phyloP scores from a whole-genome alignment of 2,113 vertebrate genomes.

The Xiphorhynchus elegans region DNA sequence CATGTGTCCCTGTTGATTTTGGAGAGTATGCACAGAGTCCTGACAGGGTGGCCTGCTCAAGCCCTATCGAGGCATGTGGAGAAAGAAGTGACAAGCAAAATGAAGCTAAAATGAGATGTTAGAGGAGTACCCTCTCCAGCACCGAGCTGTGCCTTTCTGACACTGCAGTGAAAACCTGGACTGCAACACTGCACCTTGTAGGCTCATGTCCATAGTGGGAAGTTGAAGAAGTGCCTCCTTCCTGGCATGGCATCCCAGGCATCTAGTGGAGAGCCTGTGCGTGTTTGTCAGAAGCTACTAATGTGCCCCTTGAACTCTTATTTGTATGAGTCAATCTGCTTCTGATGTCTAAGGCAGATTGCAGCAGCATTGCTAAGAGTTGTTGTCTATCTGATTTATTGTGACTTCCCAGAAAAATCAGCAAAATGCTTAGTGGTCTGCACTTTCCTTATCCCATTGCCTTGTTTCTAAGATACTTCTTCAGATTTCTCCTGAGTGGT shows the following conservation, averaged over 20 bases:
- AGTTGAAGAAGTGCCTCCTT: not conserved
- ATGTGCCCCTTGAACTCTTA: not conserved
- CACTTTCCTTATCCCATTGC: not conserved
- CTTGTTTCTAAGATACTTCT: rapidly evolving
- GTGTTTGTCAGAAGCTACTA: not conserved
- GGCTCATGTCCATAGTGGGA: rapidly evolving
- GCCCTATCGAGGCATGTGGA: not conserved
- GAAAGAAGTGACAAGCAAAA: not conserved
- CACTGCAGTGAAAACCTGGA: not conserved
- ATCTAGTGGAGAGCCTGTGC: not conserved
- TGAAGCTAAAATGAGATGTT: not conserved
- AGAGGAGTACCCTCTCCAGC: not conserved
- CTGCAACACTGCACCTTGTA: not conserved
- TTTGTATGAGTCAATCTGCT: not conserved
- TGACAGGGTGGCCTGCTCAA: not conserved
- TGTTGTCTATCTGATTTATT: not conserved
- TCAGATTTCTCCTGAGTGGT: not conserved
- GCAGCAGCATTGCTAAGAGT: not conserved
- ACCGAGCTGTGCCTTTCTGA: not conserved
- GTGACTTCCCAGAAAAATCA: not conserved
- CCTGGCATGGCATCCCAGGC: not conserved
- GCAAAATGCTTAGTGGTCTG: not conserved
- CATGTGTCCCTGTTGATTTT: not conserved
- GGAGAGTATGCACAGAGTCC: not conserved
- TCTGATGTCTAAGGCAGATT: not conserved